Base-by-base conservation (phyloP, 2,113 vertebrate species). In the Monopterus albus region DNA sequence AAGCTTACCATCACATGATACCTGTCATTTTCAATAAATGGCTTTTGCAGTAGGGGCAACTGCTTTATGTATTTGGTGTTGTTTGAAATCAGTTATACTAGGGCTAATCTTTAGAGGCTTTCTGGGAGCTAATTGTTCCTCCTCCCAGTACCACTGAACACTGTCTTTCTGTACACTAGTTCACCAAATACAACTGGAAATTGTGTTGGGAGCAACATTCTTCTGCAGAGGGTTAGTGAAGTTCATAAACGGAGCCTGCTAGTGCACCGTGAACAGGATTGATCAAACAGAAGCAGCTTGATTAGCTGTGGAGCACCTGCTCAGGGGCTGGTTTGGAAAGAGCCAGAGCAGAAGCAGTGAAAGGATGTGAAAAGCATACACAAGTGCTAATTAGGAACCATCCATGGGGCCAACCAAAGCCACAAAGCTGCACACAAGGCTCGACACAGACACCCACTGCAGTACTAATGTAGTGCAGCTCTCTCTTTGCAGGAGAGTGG, bases 1-100 rank as follows among this genome's bases (percentile, higher is more conserved):
- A 71, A 66, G 70, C 46, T 81, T 83, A 70, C 67, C 60, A 67
- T 84, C 55, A 29, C 13, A 20, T 72, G 53, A 79, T 62, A 56
- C 20, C 42, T 78, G 75, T 78, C 83, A 72, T 84, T 84, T 79
- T 50, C 63, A 79, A 79, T 86, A 68, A 84, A 45, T 36, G 25
- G 39, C 45, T 70, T 63, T 58, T 50, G 43, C 53, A 55, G n/a
- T 59, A 49, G 11, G 36, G 53, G 49, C 46, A 47, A 18, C 38
- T 75, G 56, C 45, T 23, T 52, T 57, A n/a, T 23, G 13, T 38
- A n/a, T n/a, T n/a, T n/a, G n/a, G n/a, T n/a, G n/a, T n/a, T n/a
- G n/a, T 25, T 35, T 5, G n/a, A 57, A 14, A 49, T 42, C 17
- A 6, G 17, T 15, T 11, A 20, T 1, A 31, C 26, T 52, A 8